Evolutionary conservation across 2,888 invertebrate species (phyloP).

Genomic region (Napeogenes inachia): DNA sequence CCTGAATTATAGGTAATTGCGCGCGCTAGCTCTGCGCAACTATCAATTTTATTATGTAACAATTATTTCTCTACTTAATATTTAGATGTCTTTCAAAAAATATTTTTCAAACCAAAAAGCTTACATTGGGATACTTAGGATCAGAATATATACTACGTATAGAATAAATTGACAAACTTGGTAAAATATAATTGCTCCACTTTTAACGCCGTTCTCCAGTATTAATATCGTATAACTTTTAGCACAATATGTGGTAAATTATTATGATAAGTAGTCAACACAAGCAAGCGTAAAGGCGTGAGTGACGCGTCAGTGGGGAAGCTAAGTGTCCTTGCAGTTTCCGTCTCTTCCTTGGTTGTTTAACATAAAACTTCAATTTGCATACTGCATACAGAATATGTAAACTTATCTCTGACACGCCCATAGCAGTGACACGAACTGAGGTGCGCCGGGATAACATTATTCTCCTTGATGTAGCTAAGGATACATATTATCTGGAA

Average conservation of each 20-base stretch:
- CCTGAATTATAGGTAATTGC: slow-evolving; percentile 47
- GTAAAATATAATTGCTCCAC: too few relatives aligned
- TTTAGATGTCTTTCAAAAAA: slow-evolving; percentile 1
- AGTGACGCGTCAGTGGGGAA: slow-evolving; percentile 46
- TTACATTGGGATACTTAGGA: too few relatives aligned
- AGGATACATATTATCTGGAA: slow-evolving; percentile 55
- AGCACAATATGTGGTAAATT: neutral
- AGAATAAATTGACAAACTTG: too few relatives aligned
- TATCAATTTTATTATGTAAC: slow-evolving; percentile 39
- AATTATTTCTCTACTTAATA: slow-evolving; percentile 30
- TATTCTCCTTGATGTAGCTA: slow-evolving; percentile 66
- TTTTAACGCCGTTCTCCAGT: too few relatives aligned
- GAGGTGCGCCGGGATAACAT: slow-evolving; percentile 74
- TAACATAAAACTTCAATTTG: slow-evolving; percentile 76
- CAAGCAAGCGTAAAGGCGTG: slow-evolving; percentile 30
- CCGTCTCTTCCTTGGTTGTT: slow-evolving; percentile 44
- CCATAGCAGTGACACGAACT: slow-evolving; percentile 68
- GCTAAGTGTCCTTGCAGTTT: slow-evolving; percentile 44
- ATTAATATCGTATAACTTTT: neutral
- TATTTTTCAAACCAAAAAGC: too few relatives aligned
- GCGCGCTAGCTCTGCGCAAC: slow-evolving; percentile 37
- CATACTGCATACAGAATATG: slow-evolving; percentile 77
- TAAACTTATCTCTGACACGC: slow-evolving; percentile 74
- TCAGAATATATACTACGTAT: too few relatives aligned
- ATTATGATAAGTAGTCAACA: neutral